phyloP scores from a whole-genome alignment of 1,140 invertebrate genomes.

The Drosophila guanche region DNA sequence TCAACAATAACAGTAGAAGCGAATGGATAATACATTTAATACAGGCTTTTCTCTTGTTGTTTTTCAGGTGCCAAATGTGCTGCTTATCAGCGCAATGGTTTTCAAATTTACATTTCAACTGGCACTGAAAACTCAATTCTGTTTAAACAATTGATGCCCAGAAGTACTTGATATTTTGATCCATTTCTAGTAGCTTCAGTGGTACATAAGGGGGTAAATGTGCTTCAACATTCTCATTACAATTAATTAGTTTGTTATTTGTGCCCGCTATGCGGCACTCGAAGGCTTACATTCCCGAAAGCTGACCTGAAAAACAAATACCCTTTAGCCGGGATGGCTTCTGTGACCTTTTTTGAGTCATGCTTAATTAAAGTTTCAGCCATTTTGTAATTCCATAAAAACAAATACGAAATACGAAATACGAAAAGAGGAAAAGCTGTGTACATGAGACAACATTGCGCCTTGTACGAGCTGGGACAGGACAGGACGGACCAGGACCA shows the following conservation, averaged over 20 bases:
- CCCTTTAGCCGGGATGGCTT: conserved; percentile 9
- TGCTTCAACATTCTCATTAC: too few species aligned
- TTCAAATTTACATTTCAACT: conserved; percentile 62
- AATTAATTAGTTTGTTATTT: too few species aligned
- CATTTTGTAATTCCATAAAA: conserved; percentile 69
- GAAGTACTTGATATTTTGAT: too few species aligned
- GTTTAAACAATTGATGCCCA: background rate
- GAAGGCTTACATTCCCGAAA: too few species aligned
- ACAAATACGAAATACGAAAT: conserved; percentile 68
- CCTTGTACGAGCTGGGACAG: conserved; percentile 12
- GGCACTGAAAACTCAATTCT: conserved; percentile 2
- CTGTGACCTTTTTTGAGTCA: background rate
- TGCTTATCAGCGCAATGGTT: conserved; percentile 68
- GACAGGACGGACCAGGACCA: too few species aligned
- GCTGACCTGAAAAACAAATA: conserved; percentile 3
- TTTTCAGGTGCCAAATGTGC: conserved; percentile 61
- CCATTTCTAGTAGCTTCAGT: too few species aligned
- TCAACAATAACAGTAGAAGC: conserved; percentile 20
- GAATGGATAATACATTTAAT: conserved; percentile 76
- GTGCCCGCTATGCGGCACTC: too few species aligned
- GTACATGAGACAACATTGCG: conserved; percentile 54
- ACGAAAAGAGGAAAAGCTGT: conserved; percentile 22
- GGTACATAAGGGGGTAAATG: too few species aligned
- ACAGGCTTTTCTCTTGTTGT: conserved; percentile 46
- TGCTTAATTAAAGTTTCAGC: conserved; percentile 69